A percentile compares a stretch with the other conserved stretches of the same genome.
Evolutionary conservation across 2,888 invertebrate genomes (phyloP).

Genomic region (Drosophila putrida): DNA sequence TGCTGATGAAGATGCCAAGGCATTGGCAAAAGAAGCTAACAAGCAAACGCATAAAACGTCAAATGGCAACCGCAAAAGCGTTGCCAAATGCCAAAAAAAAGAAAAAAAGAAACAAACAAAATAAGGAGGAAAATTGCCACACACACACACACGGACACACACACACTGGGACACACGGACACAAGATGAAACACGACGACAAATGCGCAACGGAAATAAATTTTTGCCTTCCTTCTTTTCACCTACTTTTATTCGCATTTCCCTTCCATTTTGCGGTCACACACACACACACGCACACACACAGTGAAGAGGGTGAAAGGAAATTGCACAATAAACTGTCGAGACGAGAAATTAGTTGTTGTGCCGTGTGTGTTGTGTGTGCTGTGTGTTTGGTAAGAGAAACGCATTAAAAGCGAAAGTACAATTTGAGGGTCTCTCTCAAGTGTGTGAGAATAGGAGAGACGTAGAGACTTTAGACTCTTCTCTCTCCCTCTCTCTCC

Average conservation of each 20-base stretch:
- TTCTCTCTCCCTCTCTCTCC: slow-evolving; percentile 3
- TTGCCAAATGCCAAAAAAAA: slow-evolving; percentile 35
- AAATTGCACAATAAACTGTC: slow-evolving; percentile 81
- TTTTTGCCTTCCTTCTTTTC: slow-evolving; percentile 32
- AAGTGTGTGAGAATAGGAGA: neutral
- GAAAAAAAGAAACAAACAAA: neutral
- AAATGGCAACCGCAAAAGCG: slow-evolving; percentile 73
- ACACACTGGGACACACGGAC: no score
- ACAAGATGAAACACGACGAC: slow-evolving; percentile 54
- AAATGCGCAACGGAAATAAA: slow-evolving; percentile 75
- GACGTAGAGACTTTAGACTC: neutral
- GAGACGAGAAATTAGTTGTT: slow-evolving; percentile 77
- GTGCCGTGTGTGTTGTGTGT: slow-evolving; percentile 19
- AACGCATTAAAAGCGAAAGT: slow-evolving; percentile 60
- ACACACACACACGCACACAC: slow-evolving; percentile 24
- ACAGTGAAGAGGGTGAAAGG: slow-evolving; percentile 42
- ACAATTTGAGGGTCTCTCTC: slow-evolving; percentile 21
- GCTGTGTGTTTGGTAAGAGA: slow-evolving; percentile 26
- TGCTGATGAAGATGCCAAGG: slow-evolving; percentile 58
- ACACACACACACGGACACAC: slow-evolving; percentile 4
- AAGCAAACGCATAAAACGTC: slow-evolving; percentile 74
- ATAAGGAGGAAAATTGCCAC: slow-evolving; percentile 37
- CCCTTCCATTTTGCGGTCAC: slow-evolving; percentile 5
- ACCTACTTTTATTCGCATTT: neutral
- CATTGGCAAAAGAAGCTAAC: slow-evolving; percentile 58